Base-by-base conservation (phyloP, 2,888 invertebrate species). In the Neelides folsomi region DNA sequence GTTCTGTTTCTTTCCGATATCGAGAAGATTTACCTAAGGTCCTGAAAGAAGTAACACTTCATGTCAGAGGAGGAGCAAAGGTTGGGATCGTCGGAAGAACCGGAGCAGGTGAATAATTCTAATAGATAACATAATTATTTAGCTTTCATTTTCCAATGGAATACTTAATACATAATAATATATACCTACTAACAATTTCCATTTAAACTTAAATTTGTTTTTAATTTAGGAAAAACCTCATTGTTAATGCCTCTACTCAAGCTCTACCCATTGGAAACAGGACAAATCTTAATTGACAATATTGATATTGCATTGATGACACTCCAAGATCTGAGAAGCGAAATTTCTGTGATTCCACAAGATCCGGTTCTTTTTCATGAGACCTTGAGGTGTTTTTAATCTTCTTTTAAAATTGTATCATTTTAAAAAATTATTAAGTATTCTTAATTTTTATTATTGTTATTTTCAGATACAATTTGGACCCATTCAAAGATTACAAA, bases 61-160 rank as follows among this genome's bases (percentile, higher is more conserved):
- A 69, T 41, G 69, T 77, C 36, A 65, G 69, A 34, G 67, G 70
- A 12, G 68, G 69, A 27, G 74, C 76, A 58, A 76, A 75, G 63
- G 67, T 77, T 45, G 76, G 76, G 37, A 72, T 77, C 49, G 73
- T 76, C 44, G 77, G 77, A 27, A 65, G 76, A 59, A 76, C 76
- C 7, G 77, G 76, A 9, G 74, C 75, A 51, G 76, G 76, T 72
- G 63, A 56, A 61, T 49, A 45, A 15, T 4, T 27, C 27, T 27
- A 27, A 3, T 27, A 27, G n/a, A n/a, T n/a, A n/a, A n/a, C n/a
- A n/a, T 42, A 6, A 39, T 36, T 7, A 13, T 1, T 9, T 27
- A 36, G 35, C 44, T 48, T 10, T 19, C 18, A 18, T 49, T n/a
- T 10, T 5, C 6, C 35, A 12, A 27, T 40, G 37, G 20, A 18